These are phyloP conservation scores for Oreotrochilus melanogaster DNA, from an alignment of 2,113 vertebrate genomes.

Conservation along the genomic window DNA sequence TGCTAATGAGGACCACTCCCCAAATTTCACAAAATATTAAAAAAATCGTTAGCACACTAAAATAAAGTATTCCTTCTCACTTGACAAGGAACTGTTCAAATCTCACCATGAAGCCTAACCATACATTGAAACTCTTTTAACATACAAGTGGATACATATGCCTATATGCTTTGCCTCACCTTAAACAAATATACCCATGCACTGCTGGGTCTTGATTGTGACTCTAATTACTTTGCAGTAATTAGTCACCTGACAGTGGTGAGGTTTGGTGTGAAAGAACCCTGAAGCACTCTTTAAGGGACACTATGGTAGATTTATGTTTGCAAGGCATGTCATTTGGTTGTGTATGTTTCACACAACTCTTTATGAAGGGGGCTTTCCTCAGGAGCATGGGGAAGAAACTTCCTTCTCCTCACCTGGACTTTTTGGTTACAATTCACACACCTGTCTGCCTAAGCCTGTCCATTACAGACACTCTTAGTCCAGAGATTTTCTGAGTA, in stretches of 20 bases:
- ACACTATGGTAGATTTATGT: not conserved
- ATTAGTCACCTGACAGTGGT: not conserved
- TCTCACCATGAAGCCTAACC: not conserved
- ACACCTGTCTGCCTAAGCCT: not conserved
- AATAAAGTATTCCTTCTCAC: not conserved
- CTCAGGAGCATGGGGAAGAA: not conserved
- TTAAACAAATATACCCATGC: not conserved
- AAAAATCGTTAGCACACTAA: not conserved
- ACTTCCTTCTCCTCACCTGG: not conserved
- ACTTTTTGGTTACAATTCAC: not conserved
- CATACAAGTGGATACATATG: not conserved
- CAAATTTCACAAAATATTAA: not conserved
- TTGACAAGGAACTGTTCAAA: not conserved
- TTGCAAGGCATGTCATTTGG: not conserved
- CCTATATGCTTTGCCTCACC: not conserved
- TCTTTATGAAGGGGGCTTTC: not conserved
- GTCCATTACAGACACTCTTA: not conserved
- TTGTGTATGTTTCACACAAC: not conserved
- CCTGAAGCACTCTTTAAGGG: not conserved
- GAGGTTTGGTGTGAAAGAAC: not conserved
- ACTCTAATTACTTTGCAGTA: not conserved
- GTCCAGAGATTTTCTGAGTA: not conserved
- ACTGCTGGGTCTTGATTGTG: not conserved
- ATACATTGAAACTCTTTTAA: not conserved
- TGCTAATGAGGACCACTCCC: not conserved